These are phyloP conservation scores for Pomatostomus ruficeps DNA, from an alignment of 2,113 vertebrate genomes.

Conservation along the genomic window DNA sequence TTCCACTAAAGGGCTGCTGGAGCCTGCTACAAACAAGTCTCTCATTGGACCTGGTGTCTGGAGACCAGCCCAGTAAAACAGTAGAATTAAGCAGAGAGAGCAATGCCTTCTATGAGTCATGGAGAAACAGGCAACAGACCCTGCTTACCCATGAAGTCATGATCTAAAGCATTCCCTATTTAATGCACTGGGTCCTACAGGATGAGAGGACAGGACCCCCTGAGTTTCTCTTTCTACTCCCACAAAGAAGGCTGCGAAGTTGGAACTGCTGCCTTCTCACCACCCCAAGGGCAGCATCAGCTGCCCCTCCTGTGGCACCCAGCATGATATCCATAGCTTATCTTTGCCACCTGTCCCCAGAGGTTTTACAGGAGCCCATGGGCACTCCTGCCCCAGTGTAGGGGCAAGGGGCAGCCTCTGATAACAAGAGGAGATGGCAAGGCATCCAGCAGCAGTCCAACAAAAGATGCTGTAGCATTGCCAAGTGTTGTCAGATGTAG, in stretches of 20 bases:
- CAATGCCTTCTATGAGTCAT: neutral
- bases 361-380: neutral
- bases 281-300: fast-evolving
- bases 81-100: neutral
- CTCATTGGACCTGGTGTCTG: neutral
- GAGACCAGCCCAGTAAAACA: neutral
- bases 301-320: neutral
- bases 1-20: neutral
- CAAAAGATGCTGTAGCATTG: neutral
- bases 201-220: neutral
- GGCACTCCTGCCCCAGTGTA: neutral
- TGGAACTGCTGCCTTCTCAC: neutral
- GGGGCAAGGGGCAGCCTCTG: neutral
- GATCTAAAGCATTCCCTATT: neutral
- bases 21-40: neutral
- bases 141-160: neutral
- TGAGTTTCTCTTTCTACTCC: neutral
- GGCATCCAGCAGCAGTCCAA: neutral
- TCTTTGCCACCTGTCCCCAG: neutral
- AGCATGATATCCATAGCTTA: neutral
- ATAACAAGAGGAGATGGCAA: neutral
- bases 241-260: neutral
- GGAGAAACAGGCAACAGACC: neutral
- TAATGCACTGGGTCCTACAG: neutral
- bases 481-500: neutral